Percentiles rank a stretch among this genome's conserved stretches.
phyloP scores from a whole-genome alignment of 2,113 vertebrate genomes.

The Dendropsophus ebraccatus region DNA sequence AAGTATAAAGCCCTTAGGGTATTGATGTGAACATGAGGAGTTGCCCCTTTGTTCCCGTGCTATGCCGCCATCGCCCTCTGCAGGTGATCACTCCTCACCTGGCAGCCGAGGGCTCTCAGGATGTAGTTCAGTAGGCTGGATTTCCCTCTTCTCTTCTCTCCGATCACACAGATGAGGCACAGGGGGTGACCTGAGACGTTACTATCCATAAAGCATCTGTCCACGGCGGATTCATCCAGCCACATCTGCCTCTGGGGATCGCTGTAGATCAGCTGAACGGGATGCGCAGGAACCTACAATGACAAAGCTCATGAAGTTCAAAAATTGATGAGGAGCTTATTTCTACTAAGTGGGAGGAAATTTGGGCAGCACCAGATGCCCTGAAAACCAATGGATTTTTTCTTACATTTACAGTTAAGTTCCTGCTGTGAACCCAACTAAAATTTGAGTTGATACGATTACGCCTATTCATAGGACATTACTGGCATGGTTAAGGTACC shows the following conservation, averaged over 20 bases:
- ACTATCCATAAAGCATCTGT: constrained; percentile 14
- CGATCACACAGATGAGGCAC: constrained; percentile 46
- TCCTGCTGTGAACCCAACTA: neutral
- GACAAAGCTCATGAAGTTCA: neutral
- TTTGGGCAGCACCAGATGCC: neutral
- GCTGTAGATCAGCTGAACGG: neutral
- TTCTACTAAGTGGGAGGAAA: no score
- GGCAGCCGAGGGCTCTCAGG: neutral
- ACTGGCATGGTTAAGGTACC: neutral
- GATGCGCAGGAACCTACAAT: neutral
- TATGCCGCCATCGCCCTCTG: no score
- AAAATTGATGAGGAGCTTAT: no score
- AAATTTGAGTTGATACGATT: no score
- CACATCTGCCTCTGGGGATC: neutral
- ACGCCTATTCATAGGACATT: neutral
- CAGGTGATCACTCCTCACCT: neutral
- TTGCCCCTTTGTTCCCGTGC: neutral
- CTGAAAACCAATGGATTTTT: neutral
- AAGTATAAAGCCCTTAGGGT: no score
- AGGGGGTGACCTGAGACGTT: constrained; percentile 9
- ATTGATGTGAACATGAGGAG: no score
- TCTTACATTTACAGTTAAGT: neutral
- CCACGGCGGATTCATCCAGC: neutral
- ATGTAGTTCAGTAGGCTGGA: constrained; percentile 56
- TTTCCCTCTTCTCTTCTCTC: constrained; percentile 53